phyloP scores from a whole-genome alignment of 2,888 invertebrate species.

The Netelia virgata region DNA sequence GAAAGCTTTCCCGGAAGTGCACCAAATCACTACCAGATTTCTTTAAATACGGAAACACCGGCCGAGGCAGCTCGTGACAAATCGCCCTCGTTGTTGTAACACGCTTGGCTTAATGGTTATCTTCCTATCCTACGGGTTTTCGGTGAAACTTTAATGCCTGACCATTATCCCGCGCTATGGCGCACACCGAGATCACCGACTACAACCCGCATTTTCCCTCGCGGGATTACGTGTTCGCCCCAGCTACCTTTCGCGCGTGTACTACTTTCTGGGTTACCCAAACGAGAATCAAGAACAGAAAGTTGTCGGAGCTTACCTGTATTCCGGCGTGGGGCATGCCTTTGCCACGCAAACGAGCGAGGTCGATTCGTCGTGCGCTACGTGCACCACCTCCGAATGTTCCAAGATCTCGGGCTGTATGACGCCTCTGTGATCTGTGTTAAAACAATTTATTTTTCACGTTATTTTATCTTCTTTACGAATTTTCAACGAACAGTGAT shows the following conservation, averaged over 20 bases:
- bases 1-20: background rate
- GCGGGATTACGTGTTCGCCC: conserved; percentile 40
- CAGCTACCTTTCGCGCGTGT: background rate
- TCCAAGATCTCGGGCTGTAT: conserved; percentile 90
- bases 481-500: background rate
- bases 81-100: conserved; percentile 54
- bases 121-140: conserved; percentile 47
- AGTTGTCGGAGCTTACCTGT: conserved; percentile 87
- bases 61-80: conserved; percentile 40
- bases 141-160: conserved; percentile 74
- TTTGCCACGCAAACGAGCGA: conserved; percentile 92
- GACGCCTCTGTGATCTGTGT: conserved; percentile 90
- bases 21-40: conserved; percentile 61
- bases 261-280: background rate
- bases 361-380: conserved; percentile 91
- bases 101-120: conserved; percentile 58
- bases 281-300: too few relatives aligned
- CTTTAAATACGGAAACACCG: conserved; percentile 37
- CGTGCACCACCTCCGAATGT: conserved; percentile 89
- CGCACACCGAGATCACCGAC: conserved; percentile 29
- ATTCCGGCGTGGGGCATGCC: conserved; percentile 92
- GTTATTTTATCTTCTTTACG: background rate
- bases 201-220: conserved; percentile 29
- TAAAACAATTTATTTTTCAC: too few relatives aligned
- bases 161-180: conserved; percentile 67